Conservation (phyloP, 2,113 vertebrate species). For the Mugil cephalus region DNA sequence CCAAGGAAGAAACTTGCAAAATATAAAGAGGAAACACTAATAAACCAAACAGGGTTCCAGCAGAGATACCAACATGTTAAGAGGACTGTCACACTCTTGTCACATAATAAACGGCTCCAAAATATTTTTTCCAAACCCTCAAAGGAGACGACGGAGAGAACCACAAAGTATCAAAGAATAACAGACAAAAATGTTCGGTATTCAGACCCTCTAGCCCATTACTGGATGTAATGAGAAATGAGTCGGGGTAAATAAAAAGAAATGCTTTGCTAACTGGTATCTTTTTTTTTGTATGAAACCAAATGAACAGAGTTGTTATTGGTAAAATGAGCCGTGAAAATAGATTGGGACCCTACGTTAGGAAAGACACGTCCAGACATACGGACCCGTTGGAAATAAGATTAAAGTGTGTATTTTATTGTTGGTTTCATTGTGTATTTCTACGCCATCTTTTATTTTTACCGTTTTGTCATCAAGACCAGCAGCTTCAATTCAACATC, state of each 20-base stretch:
- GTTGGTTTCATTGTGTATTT: neutral
- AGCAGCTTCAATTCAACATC: constrained; percentile 6
- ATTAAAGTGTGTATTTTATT: constrained; percentile 24
- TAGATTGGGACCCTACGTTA: constrained; percentile 8
- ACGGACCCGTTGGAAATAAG: constrained; percentile 5
- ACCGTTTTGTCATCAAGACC: neutral
- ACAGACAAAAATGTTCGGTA: neutral
- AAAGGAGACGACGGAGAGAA: neutral
- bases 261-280: constrained; percentile 25
- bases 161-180: neutral
- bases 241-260: constrained; percentile 22
- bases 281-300: constrained; percentile 22
- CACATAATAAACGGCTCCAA: too few relatives aligned
- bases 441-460: constrained; percentile 3
- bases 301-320: constrained; percentile 26
- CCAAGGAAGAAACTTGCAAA: too few relatives aligned
- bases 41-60: too few relatives aligned
- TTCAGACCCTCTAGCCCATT: constrained; percentile 5
- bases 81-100: too few relatives aligned
- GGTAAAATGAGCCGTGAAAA: constrained; percentile 20
- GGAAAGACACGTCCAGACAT: constrained; percentile 21
- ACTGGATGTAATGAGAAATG: constrained; percentile 19
- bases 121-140: too few relatives aligned
- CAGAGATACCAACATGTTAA: too few relatives aligned
- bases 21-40: too few relatives aligned